Percentiles rank a stretch among this genome's conserved stretches.
Conservation (phyloP, 2,888 invertebrate genomes). For the Nowickia ferox region DNA sequence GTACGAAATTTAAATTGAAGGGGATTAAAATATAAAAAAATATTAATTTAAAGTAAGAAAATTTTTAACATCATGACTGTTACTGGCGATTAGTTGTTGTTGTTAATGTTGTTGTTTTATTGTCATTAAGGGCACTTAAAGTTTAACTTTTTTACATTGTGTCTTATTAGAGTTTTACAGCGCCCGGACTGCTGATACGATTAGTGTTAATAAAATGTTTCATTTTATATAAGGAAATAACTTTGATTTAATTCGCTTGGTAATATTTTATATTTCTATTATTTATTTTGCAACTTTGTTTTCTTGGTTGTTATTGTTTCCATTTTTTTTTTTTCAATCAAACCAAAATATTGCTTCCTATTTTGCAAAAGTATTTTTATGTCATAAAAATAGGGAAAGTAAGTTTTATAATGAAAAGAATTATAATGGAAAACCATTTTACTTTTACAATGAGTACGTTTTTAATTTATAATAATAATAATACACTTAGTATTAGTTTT, state of each 20-base stretch:
- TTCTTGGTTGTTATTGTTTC: not conserved
- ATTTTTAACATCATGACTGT: conserved; percentile 42
- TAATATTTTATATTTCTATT: conserved; percentile 4
- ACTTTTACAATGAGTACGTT: conserved; percentile 25
- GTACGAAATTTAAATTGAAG: conserved; percentile 38
- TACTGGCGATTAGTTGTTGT: conserved; percentile 36
- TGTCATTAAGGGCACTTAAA: not conserved
- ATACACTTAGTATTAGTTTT: not conserved
- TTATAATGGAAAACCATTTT: conserved; percentile 2
- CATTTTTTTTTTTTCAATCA: not conserved
- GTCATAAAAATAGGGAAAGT: conserved; percentile 58
- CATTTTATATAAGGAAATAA: conserved; percentile 60
- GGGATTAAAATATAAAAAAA: not conserved
- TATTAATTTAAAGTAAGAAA: not conserved
- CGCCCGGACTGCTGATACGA: not conserved
- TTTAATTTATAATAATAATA: conserved; percentile 25
- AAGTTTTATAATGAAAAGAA: conserved; percentile 21
- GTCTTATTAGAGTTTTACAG: not conserved
- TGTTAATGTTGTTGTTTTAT: not conserved
- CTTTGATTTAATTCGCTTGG: conserved; percentile 14
- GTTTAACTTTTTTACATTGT: not conserved
- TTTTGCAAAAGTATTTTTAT: conserved; percentile 46
- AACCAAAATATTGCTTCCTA: conserved; percentile 48
- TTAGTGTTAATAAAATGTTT: conserved; percentile 18
- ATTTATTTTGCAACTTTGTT: conserved; percentile 23